These are phyloP conservation scores for Mareca penelope DNA, from an alignment of 2,797 vertebrate genomes.

Conservation along the genomic window DNA sequence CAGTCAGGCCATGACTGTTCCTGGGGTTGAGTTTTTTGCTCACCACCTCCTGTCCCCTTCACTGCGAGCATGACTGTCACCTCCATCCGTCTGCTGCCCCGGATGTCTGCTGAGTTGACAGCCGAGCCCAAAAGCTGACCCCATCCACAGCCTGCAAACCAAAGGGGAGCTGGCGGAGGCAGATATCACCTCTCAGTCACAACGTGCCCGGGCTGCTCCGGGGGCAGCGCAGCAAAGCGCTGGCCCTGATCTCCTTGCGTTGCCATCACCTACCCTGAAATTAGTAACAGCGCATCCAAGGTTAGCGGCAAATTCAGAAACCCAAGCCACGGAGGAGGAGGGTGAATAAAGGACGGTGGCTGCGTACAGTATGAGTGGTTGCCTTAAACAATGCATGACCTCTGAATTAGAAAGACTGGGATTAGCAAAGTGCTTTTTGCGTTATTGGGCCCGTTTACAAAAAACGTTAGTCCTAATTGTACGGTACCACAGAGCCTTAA, in stretches of 20 bases:
- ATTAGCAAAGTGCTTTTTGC: constrained; percentile 62
- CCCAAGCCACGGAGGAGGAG: constrained; percentile 20
- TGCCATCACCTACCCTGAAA: constrained; percentile 67
- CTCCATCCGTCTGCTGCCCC: constrained; percentile 43
- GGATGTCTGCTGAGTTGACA: constrained; percentile 36
- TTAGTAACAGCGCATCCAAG: constrained; percentile 57
- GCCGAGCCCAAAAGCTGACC: constrained; percentile 43
- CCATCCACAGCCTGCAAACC: background rate
- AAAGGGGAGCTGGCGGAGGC: constrained; percentile 30
- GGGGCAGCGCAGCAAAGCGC: constrained; percentile 32
- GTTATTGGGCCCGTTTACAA: constrained; percentile 48
- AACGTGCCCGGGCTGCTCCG: background rate
- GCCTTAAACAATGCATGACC: constrained; percentile 50
- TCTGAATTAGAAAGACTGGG: constrained; percentile 66
- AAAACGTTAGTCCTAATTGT: constrained; percentile 48
- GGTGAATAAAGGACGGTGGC: constrained; percentile 59
- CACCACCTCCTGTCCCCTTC: constrained; percentile 51
- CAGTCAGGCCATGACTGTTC: background rate
- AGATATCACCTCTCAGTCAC: constrained; percentile 58
- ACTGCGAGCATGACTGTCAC: constrained; percentile 36
- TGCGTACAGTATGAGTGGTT: background rate
- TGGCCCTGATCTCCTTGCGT: constrained; percentile 55
- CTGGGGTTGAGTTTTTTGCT: background rate
- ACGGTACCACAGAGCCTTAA: constrained; percentile 10
- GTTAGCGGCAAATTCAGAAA: constrained; percentile 60